Percentiles rank a stretch among this genome's conserved stretches.
Evolutionary conservation across 2,113 vertebrate species (phyloP).

Genomic region (Channa argus): DNA sequence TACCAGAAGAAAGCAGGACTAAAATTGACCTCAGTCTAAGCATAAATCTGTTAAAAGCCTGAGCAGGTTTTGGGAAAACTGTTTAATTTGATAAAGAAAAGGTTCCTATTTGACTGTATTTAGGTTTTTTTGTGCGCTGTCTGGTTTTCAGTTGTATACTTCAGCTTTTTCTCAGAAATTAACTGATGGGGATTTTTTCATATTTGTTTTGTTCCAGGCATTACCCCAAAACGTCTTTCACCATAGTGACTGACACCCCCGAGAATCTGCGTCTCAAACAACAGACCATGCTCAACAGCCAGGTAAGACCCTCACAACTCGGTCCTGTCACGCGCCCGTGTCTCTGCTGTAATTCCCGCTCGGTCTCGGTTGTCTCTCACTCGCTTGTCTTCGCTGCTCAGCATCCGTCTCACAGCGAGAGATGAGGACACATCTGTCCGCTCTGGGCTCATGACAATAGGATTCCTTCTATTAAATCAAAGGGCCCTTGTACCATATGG

Average conservation of each 20-base stretch:
- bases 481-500: background rate
- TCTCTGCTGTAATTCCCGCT: constrained; percentile 6
- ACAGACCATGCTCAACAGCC: constrained; percentile 96
- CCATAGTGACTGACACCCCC: constrained; percentile 95
- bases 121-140: too few relatives aligned
- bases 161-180: too few relatives aligned
- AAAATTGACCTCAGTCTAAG: background rate
- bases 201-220: constrained; percentile 82
- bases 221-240: constrained; percentile 97
- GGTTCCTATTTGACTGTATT: too few relatives aligned
- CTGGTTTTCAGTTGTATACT: too few relatives aligned
- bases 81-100: too few relatives aligned
- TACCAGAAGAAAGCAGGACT: too few relatives aligned
- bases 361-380: constrained; percentile 9
- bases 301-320: constrained; percentile 79
- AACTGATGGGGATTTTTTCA: too few relatives aligned
- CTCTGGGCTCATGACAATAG: constrained; percentile 28
- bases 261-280: constrained; percentile 97
- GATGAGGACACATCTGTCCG: background rate
- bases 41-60: background rate
- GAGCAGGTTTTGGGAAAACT: too few relatives aligned
- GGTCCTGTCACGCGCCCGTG: background rate
- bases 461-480: constrained; percentile 50
- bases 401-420: background rate
- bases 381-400: constrained; percentile 10